A percentile compares a stretch with the other conserved stretches of the same genome.
Evolutionary conservation across 2,113 vertebrate species (phyloP).

Genomic region (Chlorocebus sabaeus): DNA sequence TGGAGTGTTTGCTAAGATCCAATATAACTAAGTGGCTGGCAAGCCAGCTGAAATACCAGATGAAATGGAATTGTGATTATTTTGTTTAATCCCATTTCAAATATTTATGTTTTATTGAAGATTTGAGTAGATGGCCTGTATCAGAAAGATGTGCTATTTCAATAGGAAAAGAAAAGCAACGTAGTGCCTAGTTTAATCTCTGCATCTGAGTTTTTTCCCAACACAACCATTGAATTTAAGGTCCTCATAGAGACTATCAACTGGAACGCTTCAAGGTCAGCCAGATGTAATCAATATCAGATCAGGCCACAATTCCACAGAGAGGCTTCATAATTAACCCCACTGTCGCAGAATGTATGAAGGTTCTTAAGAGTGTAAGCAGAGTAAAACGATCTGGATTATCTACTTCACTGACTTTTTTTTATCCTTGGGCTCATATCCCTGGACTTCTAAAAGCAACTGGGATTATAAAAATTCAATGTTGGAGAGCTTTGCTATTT

Average conservation of each 20-base stretch:
- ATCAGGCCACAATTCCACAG: background rate
- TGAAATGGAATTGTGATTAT: slow-evolving; percentile 20
- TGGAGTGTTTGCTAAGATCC: background rate
- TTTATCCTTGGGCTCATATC: background rate
- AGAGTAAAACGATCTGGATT: background rate
- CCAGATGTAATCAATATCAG: background rate
- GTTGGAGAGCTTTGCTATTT: background rate
- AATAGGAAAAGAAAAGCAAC: background rate
- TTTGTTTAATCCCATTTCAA: slow-evolving; percentile 24
- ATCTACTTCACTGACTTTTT: background rate
- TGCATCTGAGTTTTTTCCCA: background rate
- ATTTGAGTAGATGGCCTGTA: background rate
- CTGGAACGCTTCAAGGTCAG: background rate
- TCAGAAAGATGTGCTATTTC: background rate
- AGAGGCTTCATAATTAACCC: background rate
- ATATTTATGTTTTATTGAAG: slow-evolving; percentile 41
- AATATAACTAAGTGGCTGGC: background rate
- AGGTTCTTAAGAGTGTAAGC: background rate
- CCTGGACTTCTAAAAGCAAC: background rate
- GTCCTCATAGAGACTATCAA: background rate
- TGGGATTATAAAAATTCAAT: background rate
- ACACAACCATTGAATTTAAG: background rate
- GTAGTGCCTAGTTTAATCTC: background rate
- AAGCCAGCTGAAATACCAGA: background rate
- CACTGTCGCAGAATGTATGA: background rate